Evolutionary conservation across 2,797 vertebrate species (phyloP).

Genomic region (Typhlichthys eigenmanni): DNA sequence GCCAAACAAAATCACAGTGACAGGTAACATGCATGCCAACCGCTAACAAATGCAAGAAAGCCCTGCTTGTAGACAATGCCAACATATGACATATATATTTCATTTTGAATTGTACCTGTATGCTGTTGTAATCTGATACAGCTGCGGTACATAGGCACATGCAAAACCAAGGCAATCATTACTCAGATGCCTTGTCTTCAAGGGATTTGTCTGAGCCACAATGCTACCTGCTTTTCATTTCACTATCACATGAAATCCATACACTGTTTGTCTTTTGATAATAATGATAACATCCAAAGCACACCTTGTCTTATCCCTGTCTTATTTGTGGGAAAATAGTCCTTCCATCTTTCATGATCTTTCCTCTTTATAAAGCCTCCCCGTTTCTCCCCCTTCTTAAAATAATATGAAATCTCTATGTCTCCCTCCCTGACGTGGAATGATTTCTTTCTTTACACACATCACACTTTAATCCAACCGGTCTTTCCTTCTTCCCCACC

Average conservation of each 20-base stretch:
- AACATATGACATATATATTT: slow-evolving; percentile 18
- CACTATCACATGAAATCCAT: slow-evolving; percentile 21
- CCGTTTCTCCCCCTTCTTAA: slow-evolving; percentile 49
- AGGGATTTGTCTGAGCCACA: slow-evolving; percentile 16
- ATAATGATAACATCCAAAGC: slow-evolving; percentile 32
- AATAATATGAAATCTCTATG: slow-evolving; percentile 60
- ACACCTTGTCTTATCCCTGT: slow-evolving; percentile 13
- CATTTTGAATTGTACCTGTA: neutral
- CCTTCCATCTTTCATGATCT: slow-evolving; percentile 36
- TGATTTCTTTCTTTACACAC: slow-evolving; percentile 65
- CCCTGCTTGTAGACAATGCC: slow-evolving; percentile 38
- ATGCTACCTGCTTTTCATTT: slow-evolving; percentile 10
- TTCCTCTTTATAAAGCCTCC: slow-evolving; percentile 42
- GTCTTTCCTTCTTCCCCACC: slow-evolving; percentile 14
- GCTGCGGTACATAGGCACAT: slow-evolving; percentile 25
- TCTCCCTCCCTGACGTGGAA: slow-evolving; percentile 44
- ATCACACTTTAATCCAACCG: slow-evolving; percentile 56
- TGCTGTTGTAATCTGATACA: neutral
- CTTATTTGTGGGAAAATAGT: slow-evolving; percentile 26
- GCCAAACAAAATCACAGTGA: slow-evolving; percentile 57
- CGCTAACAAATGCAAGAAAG: slow-evolving; percentile 50
- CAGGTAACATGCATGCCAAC: slow-evolving; percentile 56
- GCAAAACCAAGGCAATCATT: slow-evolving; percentile 8
- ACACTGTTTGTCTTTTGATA: slow-evolving; percentile 19
- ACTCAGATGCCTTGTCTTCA: neutral